A percentile compares a stretch with the other conserved stretches of the same genome.
Conservation (phyloP, 2,113 vertebrate species). For the Willisornis vidua region DNA sequence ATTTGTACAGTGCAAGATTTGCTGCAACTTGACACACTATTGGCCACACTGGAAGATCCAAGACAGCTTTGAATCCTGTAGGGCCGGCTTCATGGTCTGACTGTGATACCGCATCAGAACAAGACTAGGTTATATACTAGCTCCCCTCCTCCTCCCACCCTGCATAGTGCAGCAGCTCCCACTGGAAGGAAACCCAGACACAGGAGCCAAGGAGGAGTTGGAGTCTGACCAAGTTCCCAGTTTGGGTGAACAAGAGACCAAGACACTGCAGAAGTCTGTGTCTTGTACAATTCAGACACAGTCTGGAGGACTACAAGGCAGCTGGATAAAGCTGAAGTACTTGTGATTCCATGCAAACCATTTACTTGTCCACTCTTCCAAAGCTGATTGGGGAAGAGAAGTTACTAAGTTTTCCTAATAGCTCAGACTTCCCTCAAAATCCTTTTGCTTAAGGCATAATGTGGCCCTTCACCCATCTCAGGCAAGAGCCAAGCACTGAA, state of each 20-base stretch:
- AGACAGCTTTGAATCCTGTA: not conserved
- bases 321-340: not conserved
- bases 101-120: not conserved
- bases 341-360: rapidly evolving
- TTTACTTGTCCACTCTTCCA: not conserved
- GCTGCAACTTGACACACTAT: not conserved
- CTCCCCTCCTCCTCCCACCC: not conserved
- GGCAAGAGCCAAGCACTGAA: constrained; percentile 2
- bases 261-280: rapidly evolving
- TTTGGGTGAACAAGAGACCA: not conserved
- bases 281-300: not conserved
- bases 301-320: not conserved
- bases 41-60: not conserved
- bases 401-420: not conserved
- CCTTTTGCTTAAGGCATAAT: not conserved
- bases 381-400: not conserved
- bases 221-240: not conserved
- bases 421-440: not conserved
- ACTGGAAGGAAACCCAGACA: not conserved
- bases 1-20: not conserved
- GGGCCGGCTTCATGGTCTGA: not conserved
- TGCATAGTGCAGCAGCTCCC: not conserved
- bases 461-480: constrained; percentile 23
- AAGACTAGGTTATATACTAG: not conserved
- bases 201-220: not conserved